Evolutionary conservation across 1,140 invertebrate genomes (phyloP), one percentile per base, ranked within the genome.

Genomic region (Colletes gigas): DNA sequence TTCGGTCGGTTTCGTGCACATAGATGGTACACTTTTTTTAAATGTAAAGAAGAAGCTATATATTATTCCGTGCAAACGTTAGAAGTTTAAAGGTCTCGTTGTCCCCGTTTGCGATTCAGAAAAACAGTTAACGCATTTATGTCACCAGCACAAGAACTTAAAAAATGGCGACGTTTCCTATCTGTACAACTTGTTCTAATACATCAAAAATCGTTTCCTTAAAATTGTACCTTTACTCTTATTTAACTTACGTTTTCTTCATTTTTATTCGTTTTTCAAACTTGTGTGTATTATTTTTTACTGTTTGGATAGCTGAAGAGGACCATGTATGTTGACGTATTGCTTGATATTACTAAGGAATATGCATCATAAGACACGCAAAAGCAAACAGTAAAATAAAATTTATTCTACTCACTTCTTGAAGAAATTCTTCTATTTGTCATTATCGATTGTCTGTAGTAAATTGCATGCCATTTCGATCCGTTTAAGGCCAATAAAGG

Each of bases 1-100:
- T 55, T 57, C 69, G 69, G 10, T 10, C 72, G 39, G 52, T 79
- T 9, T 47, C 47, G 52, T 47, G 30, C n/a, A 39, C 69, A 47
- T 47, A 73, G 68, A 78, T 30, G 68, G 68, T 44, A 6, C 19
- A 5, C 15, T 66, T 54, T 78, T 72, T 9, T 17, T 44, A 17
- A 69, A 54, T 21, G 44, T 39, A 15, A 75, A 41, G 21, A 21
- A 52, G 72, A 60, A 50, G 54, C 19, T 41, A 39, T n/a, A 1
- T 59, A 6, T 50, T 68, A 12, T 77, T 39, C 50, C 54, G 54
- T 68, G 65, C 39, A 77, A n/a, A 68, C 68, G 41, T 57, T 47
- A 12, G 19, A 62, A 15, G 47, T 1, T n/a, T 19, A 8, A 63
- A 74, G 30, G 21, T 54, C 7, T 19, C 9, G 44, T 14, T 41